These are phyloP conservation scores for Lordiphosa stackelbergi DNA, from an alignment of 1,140 invertebrate species.

Conservation along the genomic window DNA sequence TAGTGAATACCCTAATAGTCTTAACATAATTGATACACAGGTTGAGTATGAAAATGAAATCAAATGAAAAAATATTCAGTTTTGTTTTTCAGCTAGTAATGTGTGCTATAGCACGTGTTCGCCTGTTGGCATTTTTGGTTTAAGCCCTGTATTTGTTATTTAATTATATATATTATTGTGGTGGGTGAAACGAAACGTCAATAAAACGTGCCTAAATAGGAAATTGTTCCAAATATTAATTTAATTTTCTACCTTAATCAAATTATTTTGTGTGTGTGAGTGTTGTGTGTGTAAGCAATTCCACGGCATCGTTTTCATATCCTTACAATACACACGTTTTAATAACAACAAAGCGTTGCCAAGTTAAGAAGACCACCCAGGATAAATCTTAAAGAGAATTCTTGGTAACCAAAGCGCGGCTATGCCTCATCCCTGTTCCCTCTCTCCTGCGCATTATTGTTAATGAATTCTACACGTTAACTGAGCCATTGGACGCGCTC, in stretches of 20 bases:
- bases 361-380: slow-evolving; percentile 56
- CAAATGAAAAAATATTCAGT: too few relatives aligned
- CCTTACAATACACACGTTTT: slow-evolving; percentile 16
- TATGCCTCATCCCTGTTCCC: slow-evolving; percentile 5
- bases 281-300: slow-evolving; percentile 1
- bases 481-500: slow-evolving; percentile 33
- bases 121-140: too few relatives aligned
- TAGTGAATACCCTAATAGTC: too few relatives aligned
- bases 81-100: too few relatives aligned
- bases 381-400: slow-evolving; percentile 57
- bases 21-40: too few relatives aligned
- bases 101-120: too few relatives aligned
- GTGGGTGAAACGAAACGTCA: too few relatives aligned
- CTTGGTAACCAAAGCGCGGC: slow-evolving; percentile 43
- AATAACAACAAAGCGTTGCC: slow-evolving; percentile 14
- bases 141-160: too few relatives aligned
- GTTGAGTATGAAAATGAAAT: too few relatives aligned
- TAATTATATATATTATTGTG: too few relatives aligned
- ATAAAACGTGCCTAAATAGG: too few relatives aligned
- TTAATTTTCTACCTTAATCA: slow-evolving; percentile 2
- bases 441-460: slow-evolving; percentile 54
- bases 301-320: slow-evolving; percentile 18
- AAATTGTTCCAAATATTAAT: neutral
- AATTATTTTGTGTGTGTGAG: neutral
- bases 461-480: slow-evolving; percentile 69